Conservation (phyloP, 1,140 invertebrate species). For the Neelides sp. region DNA sequence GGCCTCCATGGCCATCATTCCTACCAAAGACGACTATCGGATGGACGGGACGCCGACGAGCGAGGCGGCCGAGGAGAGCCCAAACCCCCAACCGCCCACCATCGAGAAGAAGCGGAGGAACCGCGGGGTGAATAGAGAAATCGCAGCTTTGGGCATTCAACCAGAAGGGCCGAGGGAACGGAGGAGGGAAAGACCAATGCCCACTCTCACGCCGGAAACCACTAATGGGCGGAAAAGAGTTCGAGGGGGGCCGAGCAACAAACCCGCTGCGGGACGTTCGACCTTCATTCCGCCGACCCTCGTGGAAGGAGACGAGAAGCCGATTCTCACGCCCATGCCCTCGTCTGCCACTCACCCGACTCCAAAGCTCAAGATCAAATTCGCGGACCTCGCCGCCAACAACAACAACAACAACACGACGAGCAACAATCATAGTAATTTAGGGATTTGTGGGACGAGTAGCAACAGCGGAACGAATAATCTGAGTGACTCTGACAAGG, state of each 20-base stretch:
- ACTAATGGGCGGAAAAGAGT: conserved; percentile 17
- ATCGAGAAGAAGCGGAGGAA: conserved; percentile 35
- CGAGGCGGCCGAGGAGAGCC: conserved; percentile 44
- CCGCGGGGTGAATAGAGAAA: conserved; percentile 27
- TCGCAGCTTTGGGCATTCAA: conserved; percentile 30
- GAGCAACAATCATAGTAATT: conserved; percentile 28
- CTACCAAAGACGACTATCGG: conserved; percentile 68
- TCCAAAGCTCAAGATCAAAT: conserved; percentile 72
- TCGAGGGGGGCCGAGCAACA: conserved; percentile 13
- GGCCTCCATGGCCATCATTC: conserved; percentile 68
- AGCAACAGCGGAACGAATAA: conserved; percentile 17
- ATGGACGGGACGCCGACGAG: conserved; percentile 35
- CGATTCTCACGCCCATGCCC: neutral
- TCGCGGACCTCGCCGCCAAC: conserved; percentile 40
- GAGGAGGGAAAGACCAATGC: conserved; percentile 10
- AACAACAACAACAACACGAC: conserved; percentile 24
- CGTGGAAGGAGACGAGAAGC: conserved; percentile 13
- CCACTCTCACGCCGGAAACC: neutral
- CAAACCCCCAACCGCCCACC: neutral
- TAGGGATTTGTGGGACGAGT: conserved; percentile 23
- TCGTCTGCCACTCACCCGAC: conserved; percentile 34
- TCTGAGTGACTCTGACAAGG: conserved; percentile 23
- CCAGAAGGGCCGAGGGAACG: conserved; percentile 20
- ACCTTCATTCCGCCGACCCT: conserved; percentile 30
- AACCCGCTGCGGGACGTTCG: conserved; percentile 22